phyloP scores from a whole-genome alignment of 2,888 invertebrate species.

The Drosophila emarginata region DNA sequence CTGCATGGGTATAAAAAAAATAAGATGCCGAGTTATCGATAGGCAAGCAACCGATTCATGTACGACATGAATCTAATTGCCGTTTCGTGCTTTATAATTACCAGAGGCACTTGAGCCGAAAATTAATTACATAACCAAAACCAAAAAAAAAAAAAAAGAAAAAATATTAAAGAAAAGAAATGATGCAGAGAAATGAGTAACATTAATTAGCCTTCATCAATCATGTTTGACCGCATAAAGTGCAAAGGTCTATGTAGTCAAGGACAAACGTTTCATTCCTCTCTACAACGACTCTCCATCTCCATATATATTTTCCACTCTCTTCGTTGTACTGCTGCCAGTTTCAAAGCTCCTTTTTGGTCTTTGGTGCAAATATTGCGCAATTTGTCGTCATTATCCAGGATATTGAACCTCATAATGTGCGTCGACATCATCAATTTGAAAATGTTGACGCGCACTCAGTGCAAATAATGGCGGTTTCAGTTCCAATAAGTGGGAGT shows the following conservation, averaged over 20 bases:
- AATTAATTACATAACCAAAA: slow-evolving; percentile 64
- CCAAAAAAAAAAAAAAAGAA: no score
- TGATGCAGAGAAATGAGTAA: slow-evolving; percentile 33
- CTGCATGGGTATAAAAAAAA: no score
- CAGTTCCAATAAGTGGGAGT: not conserved
- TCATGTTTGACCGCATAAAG: slow-evolving; percentile 66
- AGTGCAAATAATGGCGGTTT: slow-evolving; percentile 21
- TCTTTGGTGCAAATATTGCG: slow-evolving; percentile 68
- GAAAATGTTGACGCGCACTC: slow-evolving; percentile 51
- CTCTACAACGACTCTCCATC: slow-evolving; percentile 21
- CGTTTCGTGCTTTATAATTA: slow-evolving; percentile 57
- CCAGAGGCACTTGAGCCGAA: slow-evolving; percentile 58
- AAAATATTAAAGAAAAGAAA: not conserved
- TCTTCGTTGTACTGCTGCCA: not conserved
- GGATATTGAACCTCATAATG: slow-evolving; percentile 77
- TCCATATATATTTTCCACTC: no score
- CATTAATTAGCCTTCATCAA: slow-evolving; percentile 76
- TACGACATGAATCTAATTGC: not conserved
- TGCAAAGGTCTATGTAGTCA: slow-evolving; percentile 12
- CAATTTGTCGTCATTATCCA: slow-evolving; percentile 78
- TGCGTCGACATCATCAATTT: slow-evolving; percentile 74
- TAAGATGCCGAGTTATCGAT: slow-evolving; percentile 6
- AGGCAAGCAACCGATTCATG: not conserved
- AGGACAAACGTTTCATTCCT: slow-evolving; percentile 24
- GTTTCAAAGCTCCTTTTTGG: slow-evolving; percentile 28